phyloP scores from a whole-genome alignment of 2,888 invertebrate genomes.

The Aethes cnicana region DNA sequence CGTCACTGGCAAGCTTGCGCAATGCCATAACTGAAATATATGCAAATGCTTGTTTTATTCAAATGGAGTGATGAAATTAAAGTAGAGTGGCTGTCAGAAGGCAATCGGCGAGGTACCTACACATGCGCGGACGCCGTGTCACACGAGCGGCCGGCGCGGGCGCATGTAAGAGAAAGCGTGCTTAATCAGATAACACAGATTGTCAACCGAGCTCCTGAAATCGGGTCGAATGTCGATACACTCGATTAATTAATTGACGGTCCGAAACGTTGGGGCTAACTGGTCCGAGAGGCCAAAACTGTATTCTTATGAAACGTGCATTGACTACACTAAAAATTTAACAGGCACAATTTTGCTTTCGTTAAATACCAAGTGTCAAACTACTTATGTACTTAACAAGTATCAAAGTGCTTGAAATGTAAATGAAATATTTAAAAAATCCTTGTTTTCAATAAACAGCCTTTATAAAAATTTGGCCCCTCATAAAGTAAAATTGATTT shows the following conservation, averaged over 20 bases:
- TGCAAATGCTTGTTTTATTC: conserved; percentile 73
- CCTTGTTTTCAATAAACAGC: too few species aligned
- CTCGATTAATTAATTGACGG: conserved; percentile 81
- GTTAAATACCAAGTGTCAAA: conserved; percentile 25
- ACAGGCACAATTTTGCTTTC: conserved; percentile 26
- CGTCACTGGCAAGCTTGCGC: conserved; percentile 41
- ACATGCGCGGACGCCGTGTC: conserved; percentile 51
- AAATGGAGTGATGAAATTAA: conserved; percentile 76
- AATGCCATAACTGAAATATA: conserved; percentile 50
- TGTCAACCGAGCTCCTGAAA: conserved; percentile 81
- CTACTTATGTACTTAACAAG: too few species aligned
- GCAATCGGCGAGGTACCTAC: conserved; percentile 57
- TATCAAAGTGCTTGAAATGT: too few species aligned
- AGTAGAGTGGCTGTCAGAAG: conserved; percentile 63
- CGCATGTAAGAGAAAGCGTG: conserved; percentile 74
- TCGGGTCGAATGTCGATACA: conserved; percentile 81
- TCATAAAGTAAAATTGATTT: too few species aligned
- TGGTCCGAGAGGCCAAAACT: conserved; percentile 68
- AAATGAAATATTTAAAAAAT: too few species aligned
- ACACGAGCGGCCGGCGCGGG: conserved; percentile 40
- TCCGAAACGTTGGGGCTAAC: conserved; percentile 72
- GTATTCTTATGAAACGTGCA: conserved; percentile 62
- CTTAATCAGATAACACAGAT: conserved; percentile 81
- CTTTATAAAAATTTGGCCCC: too few species aligned
- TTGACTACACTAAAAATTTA: conserved; percentile 28